Percentiles rank a stretch among this genome's conserved stretches.
These are phyloP conservation scores for Capreolus pygargus DNA, from an alignment of 2,113 vertebrate species.

Conservation along the genomic window DNA sequence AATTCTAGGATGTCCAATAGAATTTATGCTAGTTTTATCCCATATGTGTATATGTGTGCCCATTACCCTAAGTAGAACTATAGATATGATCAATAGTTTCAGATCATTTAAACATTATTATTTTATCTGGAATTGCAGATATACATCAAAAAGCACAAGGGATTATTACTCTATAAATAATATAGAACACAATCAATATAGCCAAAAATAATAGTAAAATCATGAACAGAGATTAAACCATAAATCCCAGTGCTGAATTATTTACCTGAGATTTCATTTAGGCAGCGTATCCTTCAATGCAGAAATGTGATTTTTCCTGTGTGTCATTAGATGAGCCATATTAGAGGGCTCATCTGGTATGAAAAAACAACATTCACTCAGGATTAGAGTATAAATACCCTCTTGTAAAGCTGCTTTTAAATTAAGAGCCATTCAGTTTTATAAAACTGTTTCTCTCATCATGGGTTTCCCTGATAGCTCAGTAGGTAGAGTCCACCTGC, in stretches of 20 bases:
- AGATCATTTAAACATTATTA: not conserved
- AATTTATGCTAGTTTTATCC: not conserved
- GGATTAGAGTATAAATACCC: not conserved
- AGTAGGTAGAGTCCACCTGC: not conserved
- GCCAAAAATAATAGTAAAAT: not conserved
- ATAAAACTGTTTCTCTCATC: not conserved
- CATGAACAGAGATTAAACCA: not conserved
- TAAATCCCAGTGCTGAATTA: not conserved
- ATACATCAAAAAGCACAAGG: not conserved
- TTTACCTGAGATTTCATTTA: not conserved
- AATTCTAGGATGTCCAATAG: not conserved
- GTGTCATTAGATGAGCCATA: not conserved
- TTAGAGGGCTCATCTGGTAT: not conserved
- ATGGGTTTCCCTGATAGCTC: not conserved
- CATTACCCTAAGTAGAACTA: not conserved
- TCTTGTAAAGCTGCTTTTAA: not conserved
- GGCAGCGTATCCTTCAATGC: not conserved
- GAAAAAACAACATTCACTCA: not conserved
- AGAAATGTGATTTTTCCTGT: not conserved
- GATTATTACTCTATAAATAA: not conserved
- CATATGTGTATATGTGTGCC: not conserved
- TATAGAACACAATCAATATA: not conserved
- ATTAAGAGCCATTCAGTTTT: not conserved
- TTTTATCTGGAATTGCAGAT: not conserved
- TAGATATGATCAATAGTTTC: not conserved